Percentiles rank a stretch among this genome's conserved stretches.
These are phyloP conservation scores for Nothocercus julius DNA, from an alignment of 2,113 vertebrate species.

Conservation along the genomic window DNA sequence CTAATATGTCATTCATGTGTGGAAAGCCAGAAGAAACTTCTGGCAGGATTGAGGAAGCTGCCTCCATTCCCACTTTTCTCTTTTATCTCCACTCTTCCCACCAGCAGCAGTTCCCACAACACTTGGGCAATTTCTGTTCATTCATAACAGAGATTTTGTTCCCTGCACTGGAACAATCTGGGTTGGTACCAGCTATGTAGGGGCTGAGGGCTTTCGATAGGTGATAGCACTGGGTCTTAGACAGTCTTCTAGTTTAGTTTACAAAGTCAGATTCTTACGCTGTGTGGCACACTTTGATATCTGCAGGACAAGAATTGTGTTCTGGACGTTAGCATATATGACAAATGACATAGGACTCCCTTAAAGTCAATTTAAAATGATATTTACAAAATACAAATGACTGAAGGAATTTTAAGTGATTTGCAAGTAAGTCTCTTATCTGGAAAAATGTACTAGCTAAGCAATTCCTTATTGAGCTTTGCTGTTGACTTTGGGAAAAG, in stretches of 20 bases:
- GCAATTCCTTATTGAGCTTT: background rate
- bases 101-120: background rate
- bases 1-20: background rate
- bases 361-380: background rate
- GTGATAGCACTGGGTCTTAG: background rate
- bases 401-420: background rate
- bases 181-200: background rate
- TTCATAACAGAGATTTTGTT: background rate
- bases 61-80: background rate
- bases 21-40: background rate
- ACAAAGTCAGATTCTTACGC: background rate
- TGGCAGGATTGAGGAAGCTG: background rate
- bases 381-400: background rate
- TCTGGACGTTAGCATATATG: background rate
- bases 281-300: background rate
- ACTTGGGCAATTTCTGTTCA: background rate
- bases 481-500: background rate
- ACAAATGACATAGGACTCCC: background rate
- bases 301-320: background rate
- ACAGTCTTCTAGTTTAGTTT: background rate
- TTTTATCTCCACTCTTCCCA: background rate
- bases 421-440: background rate
- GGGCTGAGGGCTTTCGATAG: background rate
- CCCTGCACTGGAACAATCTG: background rate
- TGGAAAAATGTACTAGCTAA: background rate